Percentiles rank a stretch among this genome's conserved stretches.
phyloP scores from a whole-genome alignment of 35 echinoderm and acorn worm genomes.

The Stichopus chloronotus region DNA sequence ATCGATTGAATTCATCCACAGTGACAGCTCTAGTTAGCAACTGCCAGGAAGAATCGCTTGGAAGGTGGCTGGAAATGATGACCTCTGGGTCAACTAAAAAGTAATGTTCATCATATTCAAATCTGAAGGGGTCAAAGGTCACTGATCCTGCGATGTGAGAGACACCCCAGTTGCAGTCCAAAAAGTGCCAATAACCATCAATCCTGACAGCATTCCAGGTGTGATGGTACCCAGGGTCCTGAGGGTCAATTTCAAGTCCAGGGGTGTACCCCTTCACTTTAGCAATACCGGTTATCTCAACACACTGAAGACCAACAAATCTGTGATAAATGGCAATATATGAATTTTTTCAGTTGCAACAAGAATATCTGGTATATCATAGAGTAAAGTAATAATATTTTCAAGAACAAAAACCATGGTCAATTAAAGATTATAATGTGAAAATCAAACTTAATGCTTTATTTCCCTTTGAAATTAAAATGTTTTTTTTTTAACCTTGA shows the following conservation, averaged over 20 bases:
- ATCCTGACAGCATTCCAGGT: slow-evolving; percentile 97
- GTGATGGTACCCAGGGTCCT: slow-evolving; percentile 75
- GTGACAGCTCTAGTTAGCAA: slow-evolving; percentile 62
- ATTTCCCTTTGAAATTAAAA: too few relatives aligned
- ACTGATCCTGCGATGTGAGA: slow-evolving; percentile 91
- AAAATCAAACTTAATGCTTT: too few relatives aligned
- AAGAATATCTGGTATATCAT: too few relatives aligned
- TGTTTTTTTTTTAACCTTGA: too few relatives aligned
- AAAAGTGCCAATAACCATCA: slow-evolving; percentile 97
- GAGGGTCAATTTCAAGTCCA: slow-evolving; percentile 63
- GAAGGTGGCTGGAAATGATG: slow-evolving; percentile 88
- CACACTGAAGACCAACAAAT: slow-evolving; percentile 88
- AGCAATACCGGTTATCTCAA: slow-evolving; percentile 90
- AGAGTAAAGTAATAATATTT: too few relatives aligned
- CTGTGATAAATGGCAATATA: slow-evolving; percentile 19
- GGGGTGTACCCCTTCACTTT: slow-evolving; percentile 81
- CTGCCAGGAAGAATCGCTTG: slow-evolving; percentile 91
- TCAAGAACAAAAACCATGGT: too few relatives aligned
- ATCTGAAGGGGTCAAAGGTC: neutral
- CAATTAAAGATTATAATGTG: too few relatives aligned
- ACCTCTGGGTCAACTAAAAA: slow-evolving; percentile 97
- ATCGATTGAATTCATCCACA: slow-evolving; percentile 73
- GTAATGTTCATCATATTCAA: slow-evolving; percentile 80
- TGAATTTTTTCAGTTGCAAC: too few relatives aligned
- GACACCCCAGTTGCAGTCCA: slow-evolving; percentile 99